These are phyloP conservation scores for Melipona beecheii DNA, from an alignment of 2,888 invertebrate genomes.

Conservation along the genomic window DNA sequence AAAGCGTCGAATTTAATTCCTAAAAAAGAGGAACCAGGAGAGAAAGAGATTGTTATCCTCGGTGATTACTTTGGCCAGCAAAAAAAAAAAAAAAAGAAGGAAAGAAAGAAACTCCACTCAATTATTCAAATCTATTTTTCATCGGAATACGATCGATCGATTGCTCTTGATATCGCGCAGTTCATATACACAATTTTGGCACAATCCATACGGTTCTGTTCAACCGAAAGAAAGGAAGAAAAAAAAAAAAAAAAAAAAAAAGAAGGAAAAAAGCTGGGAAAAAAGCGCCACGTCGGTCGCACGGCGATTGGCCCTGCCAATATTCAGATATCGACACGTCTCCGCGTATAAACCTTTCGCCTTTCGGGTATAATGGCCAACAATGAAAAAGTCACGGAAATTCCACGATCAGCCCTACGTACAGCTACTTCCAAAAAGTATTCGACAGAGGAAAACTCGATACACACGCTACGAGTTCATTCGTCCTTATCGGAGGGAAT, in stretches of 20 bases:
- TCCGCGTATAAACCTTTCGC: neutral
- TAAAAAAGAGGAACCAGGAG: neutral
- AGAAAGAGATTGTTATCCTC: neutral
- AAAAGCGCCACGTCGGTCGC: neutral
- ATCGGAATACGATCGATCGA: neutral
- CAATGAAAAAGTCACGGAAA: neutral
- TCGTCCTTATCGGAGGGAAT: conserved; percentile 13
- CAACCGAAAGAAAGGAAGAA: neutral
- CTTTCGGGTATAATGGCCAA: neutral
- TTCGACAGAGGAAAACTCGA: neutral
- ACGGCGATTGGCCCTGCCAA: conserved; percentile 13
- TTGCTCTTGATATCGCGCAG: neutral
- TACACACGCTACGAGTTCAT: neutral
- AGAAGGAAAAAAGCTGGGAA: neutral
- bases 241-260: neutral
- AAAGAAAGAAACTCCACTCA: neutral
- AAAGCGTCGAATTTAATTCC: neutral
- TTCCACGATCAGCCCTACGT: neutral
- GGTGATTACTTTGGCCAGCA: neutral
- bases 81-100: neutral
- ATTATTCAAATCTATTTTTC: neutral
- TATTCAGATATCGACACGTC: conserved; percentile 20
- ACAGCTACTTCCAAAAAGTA: neutral
- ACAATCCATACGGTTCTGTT: neutral
- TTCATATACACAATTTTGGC: neutral